A percentile compares a stretch with the other conserved stretches of the same genome.
These are phyloP conservation scores for Scolopax rusticola DNA, from an alignment of 2,797 vertebrate genomes.

Conservation along the genomic window DNA sequence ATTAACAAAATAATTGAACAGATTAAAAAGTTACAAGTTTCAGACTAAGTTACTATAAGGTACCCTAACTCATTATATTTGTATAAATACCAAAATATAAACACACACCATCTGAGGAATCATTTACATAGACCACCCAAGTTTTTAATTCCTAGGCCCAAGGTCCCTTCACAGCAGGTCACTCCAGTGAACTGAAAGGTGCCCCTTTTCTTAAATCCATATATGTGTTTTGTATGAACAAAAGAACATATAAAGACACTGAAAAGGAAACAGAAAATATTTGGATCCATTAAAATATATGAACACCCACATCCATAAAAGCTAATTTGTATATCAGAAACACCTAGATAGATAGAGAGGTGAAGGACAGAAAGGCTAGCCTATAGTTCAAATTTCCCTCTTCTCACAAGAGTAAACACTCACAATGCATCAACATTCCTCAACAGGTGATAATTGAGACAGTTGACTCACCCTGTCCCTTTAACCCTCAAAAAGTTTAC, in stretches of 20 bases:
- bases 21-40: background rate
- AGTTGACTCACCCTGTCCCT: background rate
- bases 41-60: background rate
- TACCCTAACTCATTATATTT: background rate
- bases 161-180: background rate
- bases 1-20: background rate
- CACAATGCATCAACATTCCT: too few relatives aligned
- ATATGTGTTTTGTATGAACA: background rate
- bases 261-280: background rate
- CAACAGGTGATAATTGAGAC: background rate
- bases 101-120: background rate
- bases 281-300: background rate
- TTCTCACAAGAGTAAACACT: background rate
- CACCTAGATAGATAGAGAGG: background rate
- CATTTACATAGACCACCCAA: background rate
- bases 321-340: background rate
- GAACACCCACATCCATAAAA: background rate
- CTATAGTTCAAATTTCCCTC: background rate
- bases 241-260: background rate
- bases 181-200: background rate
- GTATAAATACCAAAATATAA: background rate
- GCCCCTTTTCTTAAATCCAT: background rate
- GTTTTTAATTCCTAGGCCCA: background rate
- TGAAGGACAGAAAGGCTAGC: background rate
- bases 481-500: background rate